Base-by-base conservation (phyloP, 2,113 vertebrate species). In the Pluvialis apricaria region DNA sequence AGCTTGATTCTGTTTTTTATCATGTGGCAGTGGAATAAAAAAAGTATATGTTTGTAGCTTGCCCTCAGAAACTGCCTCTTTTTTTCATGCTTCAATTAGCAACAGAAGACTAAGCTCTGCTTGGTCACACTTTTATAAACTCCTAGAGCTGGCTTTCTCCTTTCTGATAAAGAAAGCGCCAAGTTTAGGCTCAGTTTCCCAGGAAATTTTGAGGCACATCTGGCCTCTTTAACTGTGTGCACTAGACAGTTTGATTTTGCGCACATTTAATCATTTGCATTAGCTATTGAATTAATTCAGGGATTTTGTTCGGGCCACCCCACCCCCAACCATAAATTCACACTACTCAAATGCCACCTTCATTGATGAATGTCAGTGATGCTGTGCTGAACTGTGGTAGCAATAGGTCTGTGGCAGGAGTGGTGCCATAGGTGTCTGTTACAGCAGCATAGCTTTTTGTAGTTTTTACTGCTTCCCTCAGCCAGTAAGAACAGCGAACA, bases 1-100 rank as follows among this genome's bases (percentile, higher is more conserved):
- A 97, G 90, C 95, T 97, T 91, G 95, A 98, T 98, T 98, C 97
- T 98, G 97, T 79, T 98, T 98, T 98, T 97, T 98, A 95, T 97
- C 97, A 97, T 96, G 95, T 97, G 94, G 94, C 95, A 94, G 86
- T 94, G 83, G 85, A 97, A 95, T 97, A 97, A 84, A 96, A 97
- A 95, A 96, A 95, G 70, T 95, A 49, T 92, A 92, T 90, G 90
- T 92, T 96, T 96, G 89, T 96, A 89, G 92, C 93, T 88, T 97
- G 86, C 94, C 90, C 89, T 94, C 95, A 94, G 94, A 97, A 96
- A 96, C 84, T 64, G 77, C 64, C 70, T 94, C 61, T 89, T 97
- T 96, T 95, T 94, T 96, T 88, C 78, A 91, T 94, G 92, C 92
- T 96, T 97, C 96, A 95, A 54, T 98, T 98, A 97, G 92, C 96